Evolutionary conservation across 2,888 invertebrate species (phyloP).

Genomic region (Ernsta delagoae): DNA sequence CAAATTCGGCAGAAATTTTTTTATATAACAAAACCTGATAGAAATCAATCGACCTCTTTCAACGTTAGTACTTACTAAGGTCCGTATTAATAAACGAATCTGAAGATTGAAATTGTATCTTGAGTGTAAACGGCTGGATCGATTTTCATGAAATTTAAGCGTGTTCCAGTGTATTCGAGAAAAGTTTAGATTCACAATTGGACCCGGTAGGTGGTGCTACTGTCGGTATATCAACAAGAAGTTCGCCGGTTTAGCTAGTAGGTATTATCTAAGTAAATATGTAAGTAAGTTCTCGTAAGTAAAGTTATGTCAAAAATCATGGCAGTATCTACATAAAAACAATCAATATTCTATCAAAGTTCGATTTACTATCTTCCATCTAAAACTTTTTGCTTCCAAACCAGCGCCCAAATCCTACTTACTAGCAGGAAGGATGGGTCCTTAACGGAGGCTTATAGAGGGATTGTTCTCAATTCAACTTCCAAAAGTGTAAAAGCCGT

Average conservation of each 20-base stretch:
- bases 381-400: not conserved
- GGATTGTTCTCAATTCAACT: not conserved
- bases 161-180: too few relatives aligned
- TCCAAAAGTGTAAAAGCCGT: not conserved
- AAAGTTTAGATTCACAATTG: too few relatives aligned
- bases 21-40: slow-evolving; percentile 1
- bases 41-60: not conserved
- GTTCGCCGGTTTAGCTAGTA: too few relatives aligned
- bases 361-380: not conserved
- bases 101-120: too few relatives aligned
- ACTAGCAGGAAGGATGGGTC: not conserved
- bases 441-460: not conserved
- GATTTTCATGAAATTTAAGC: too few relatives aligned
- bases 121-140: too few relatives aligned
- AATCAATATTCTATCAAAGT: not conserved
- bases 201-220: too few relatives aligned
- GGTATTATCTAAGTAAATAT: too few relatives aligned
- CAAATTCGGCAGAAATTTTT: not conserved
- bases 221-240: too few relatives aligned
- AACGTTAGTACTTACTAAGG: not conserved
- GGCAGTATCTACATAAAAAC: not conserved
- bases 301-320: too few relatives aligned
- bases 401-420: not conserved
- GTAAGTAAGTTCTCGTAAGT: too few relatives aligned
- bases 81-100: too few relatives aligned